Evolutionary conservation across 2,797 vertebrate genomes (phyloP), one percentile per base, ranked within the genome.

Genomic region (Pelobates cultripes): DNA sequence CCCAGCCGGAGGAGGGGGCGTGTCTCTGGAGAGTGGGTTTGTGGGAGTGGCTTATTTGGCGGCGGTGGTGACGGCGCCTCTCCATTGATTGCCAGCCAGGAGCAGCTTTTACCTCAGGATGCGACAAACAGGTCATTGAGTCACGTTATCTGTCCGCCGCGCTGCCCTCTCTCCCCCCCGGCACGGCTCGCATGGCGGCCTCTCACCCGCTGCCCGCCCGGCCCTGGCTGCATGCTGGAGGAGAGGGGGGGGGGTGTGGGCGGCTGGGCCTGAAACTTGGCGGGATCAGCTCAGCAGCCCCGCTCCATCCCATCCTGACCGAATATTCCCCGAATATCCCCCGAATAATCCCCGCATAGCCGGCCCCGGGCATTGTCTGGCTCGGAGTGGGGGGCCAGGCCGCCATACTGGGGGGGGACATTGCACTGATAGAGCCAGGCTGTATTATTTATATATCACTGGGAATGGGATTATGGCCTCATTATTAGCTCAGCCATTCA

Each of bases 241-340:
- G n/a, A 40, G 41, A 55, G 14, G 67, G 63, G 81, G 75, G 12
- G 6, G 70, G 40, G 43, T 47, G 82, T 45, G 77, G 77, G 73
- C 71, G 82, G 77, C 63, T 84, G 76, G 82, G 82, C 82, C 82
- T 79, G 73, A 84, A 84, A 84, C 82, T 84, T 84, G 82, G 82
- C 82, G 82, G 82, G 82, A 80, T 79, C 73, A 60, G 15, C 45
- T 70, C 3, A 44, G 14, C 15, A 57, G 41, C 15, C 42, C 43
- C 2, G 41, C 9, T 57, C 42, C 43, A 61, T 63, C 5, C 51
- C 10, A 3, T 14, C 4, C 66, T 10, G 15, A 4, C 7, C 66
- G 4, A 2, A 57, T 57, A 1, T 2, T 28, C 28, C 28, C 28
- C 28, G 28, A 28, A 28, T 28, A 28, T 1, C 2, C 28, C 1